Conservation (phyloP, 2,888 invertebrate species). For the Petrophora chlorosata region DNA sequence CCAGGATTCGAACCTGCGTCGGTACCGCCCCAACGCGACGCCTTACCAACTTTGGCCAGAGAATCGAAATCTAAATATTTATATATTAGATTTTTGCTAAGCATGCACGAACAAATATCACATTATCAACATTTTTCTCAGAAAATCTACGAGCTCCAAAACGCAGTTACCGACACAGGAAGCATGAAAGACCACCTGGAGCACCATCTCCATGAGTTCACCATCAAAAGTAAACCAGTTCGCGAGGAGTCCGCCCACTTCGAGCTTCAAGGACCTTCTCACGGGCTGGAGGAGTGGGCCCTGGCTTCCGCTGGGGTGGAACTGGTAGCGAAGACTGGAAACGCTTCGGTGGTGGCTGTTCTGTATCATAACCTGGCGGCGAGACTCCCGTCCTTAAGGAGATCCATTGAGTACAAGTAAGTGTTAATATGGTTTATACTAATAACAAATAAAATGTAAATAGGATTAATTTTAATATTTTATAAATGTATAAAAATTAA, state of each 20-base stretch:
- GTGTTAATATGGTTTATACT: conserved; percentile 55
- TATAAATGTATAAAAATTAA: too few relatives aligned
- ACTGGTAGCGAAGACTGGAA: conserved; percentile 56
- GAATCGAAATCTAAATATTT: too few relatives aligned
- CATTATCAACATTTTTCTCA: too few relatives aligned
- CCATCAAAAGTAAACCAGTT: conserved; percentile 58
- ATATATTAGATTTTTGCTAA: too few relatives aligned
- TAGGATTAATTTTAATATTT: too few relatives aligned
- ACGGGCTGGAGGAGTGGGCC: conserved; percentile 61
- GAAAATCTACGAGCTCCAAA: conserved; percentile 77
- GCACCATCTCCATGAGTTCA: conserved; percentile 59
- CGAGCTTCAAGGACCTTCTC: conserved; percentile 48
- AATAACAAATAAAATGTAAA: too few relatives aligned
- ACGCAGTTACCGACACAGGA: conserved; percentile 64
- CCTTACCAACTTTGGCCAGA: too few relatives aligned
- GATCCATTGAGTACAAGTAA: conserved; percentile 85
- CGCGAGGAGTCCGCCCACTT: conserved; percentile 68
- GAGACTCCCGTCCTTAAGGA: conserved; percentile 85
- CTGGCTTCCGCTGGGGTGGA: conserved; percentile 68
- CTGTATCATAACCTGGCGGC: conserved; percentile 86
- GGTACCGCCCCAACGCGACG: too few relatives aligned
- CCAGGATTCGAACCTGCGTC: too few relatives aligned
- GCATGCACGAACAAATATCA: too few relatives aligned
- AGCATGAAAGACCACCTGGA: conserved; percentile 61
- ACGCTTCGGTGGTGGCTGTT: conserved; percentile 76